Conservation (phyloP, 2,113 vertebrate genomes). For the Manacus vitellinus region DNA sequence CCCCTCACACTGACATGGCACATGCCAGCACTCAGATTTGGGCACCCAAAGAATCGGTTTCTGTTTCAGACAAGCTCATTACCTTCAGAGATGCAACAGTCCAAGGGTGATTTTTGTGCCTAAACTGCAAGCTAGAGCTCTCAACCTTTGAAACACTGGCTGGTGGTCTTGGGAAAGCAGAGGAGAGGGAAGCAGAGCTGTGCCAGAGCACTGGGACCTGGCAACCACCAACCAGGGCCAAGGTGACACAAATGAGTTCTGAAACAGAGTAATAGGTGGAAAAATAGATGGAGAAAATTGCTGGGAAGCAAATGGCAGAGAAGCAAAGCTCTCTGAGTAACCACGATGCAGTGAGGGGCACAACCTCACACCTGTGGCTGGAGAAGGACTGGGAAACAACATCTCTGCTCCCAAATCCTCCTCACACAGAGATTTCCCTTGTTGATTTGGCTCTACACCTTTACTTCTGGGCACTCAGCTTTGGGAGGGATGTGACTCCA, state of each 20-base stretch:
- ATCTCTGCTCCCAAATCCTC: background rate
- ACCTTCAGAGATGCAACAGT: background rate
- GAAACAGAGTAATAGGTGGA: background rate
- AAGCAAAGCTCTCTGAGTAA: background rate
- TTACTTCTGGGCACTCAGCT: background rate
- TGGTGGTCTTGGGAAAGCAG: background rate
- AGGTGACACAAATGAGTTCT: background rate
- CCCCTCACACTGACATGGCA: background rate
- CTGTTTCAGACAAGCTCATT: background rate
- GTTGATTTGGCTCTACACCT: accelerated
- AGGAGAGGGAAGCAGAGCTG: background rate
- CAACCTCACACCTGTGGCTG: background rate
- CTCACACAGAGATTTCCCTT: background rate
- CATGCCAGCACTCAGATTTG: background rate
- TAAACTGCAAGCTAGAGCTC: background rate
- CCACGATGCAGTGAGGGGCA: background rate
- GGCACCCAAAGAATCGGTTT: background rate
- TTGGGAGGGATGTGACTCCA: background rate
- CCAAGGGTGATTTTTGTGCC: background rate
- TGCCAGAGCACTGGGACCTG: background rate
- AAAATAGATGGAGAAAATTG: background rate
- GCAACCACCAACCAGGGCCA: background rate
- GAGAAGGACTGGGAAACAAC: background rate
- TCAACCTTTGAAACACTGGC: background rate
- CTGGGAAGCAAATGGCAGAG: background rate